A percentile compares a stretch with the other conserved stretches of the same genome.
phyloP scores from a whole-genome alignment of 64 coral and sea anemone genomes.

The Dendrophyllia cribrosa region DNA sequence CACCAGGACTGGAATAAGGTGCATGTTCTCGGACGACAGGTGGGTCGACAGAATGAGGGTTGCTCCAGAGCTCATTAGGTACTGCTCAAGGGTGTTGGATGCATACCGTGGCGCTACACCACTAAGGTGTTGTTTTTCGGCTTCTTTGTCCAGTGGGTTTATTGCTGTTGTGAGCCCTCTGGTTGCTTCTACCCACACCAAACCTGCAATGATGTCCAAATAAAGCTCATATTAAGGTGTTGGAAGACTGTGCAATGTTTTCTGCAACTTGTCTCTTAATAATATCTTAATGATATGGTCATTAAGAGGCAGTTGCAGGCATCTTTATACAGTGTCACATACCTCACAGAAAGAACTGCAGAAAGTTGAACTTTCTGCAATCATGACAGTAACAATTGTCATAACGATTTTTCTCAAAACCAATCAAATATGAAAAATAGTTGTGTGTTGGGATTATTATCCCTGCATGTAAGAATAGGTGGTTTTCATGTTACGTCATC shows the following conservation, averaged over 20 bases:
- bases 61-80: constrained; percentile 21
- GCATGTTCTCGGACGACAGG: constrained; percentile 47
- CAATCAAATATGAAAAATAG: no score
- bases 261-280: no score
- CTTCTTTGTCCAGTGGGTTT: constrained; percentile 31
- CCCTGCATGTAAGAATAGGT: no score
- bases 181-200: constrained; percentile 51
- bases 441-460: no score
- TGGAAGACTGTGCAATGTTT: not conserved
- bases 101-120: constrained; percentile 42
- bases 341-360: no score
- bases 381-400: no score
- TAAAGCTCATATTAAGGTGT: not conserved
- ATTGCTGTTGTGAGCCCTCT: constrained; percentile 46
- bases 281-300: no score
- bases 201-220: not conserved
- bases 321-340: no score
- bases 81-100: constrained; percentile 52
- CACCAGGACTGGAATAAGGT: constrained; percentile 33
- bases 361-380: no score
- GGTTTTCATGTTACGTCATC: no score
- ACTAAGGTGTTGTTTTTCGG: constrained; percentile 34
- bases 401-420: no score
- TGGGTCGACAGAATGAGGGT: constrained; percentile 18
- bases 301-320: no score